Percentiles rank a stretch among this genome's conserved stretches.
Evolutionary conservation across 2,888 invertebrate species (phyloP).

Genomic region (Thymelicus lineola): DNA sequence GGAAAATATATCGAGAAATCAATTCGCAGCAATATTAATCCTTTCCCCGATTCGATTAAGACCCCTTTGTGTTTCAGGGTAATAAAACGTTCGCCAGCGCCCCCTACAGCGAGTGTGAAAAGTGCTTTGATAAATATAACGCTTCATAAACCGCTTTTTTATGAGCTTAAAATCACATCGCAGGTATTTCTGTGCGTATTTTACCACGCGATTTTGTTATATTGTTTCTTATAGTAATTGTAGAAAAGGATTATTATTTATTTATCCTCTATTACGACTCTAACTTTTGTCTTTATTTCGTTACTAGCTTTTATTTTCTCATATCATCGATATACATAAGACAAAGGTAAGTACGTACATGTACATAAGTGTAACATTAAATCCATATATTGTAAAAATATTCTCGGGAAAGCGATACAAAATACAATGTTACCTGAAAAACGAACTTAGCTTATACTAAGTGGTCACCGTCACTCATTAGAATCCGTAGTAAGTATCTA

Average conservation of each 20-base stretch:
- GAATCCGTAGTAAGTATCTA: too few relatives aligned
- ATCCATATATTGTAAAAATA: too few relatives aligned
- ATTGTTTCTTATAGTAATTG: background rate
- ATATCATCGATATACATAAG: too few relatives aligned
- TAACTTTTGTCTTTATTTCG: too few relatives aligned
- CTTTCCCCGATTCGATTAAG: background rate
- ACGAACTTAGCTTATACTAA: too few relatives aligned
- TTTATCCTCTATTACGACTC: too few relatives aligned
- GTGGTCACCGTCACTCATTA: too few relatives aligned
- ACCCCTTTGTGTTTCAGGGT: constrained; percentile 3
- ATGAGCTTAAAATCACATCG: background rate
- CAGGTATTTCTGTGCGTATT: background rate
- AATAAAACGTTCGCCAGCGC: background rate
- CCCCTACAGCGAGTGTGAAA: constrained; percentile 1
- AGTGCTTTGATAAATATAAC: constrained; percentile 8
- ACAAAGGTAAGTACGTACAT: too few relatives aligned
- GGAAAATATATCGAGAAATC: background rate
- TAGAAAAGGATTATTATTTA: background rate
- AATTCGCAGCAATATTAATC: background rate
- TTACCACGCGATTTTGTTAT: background rate
- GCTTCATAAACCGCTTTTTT: constrained; percentile 2
- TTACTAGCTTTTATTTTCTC: too few relatives aligned
- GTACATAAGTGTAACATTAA: too few relatives aligned
- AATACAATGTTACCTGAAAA: too few relatives aligned
- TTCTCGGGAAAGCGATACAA: too few relatives aligned